Evolutionary conservation across 2,888 invertebrate genomes (phyloP).

Genomic region (Unio pictorum): DNA sequence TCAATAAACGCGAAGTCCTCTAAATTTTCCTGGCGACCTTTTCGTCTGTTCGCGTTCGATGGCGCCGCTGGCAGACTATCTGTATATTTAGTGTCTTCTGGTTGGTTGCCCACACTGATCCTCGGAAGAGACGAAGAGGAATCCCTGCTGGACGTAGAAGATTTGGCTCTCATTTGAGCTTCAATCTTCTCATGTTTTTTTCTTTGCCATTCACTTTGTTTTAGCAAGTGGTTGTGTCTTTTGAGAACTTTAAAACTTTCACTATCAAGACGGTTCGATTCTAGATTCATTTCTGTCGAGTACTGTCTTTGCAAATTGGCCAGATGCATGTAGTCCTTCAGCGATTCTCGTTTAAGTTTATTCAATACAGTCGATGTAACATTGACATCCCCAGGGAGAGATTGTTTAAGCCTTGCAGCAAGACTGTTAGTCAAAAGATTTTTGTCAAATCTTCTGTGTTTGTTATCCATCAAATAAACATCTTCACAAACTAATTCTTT

Average conservation of each 20-base stretch:
- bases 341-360: constrained; percentile 34
- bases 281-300: constrained; percentile 30
- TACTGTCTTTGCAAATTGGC: constrained; percentile 36
- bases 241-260: constrained; percentile 28
- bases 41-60: too few species aligned
- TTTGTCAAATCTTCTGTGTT: constrained; percentile 22
- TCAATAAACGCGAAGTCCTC: constrained; percentile 33
- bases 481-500: constrained; percentile 30
- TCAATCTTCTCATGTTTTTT: constrained; percentile 37
- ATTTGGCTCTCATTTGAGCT: constrained; percentile 19
- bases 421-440: constrained; percentile 50
- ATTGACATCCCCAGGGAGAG: constrained; percentile 28
- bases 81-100: background rate
- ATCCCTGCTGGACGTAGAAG: constrained; percentile 28
- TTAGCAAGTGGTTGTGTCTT: constrained; percentile 33
- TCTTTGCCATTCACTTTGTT: constrained; percentile 30
- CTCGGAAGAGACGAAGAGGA: constrained; percentile 24
- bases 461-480: constrained; percentile 38
- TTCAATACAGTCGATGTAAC: constrained; percentile 18
- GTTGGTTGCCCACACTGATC: constrained; percentile 6
- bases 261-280: constrained; percentile 28
- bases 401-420: constrained; percentile 32
- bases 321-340: constrained; percentile 37
- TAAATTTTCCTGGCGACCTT: constrained; percentile 10
- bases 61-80: background rate